A percentile compares a stretch with the other conserved stretches of the same genome.
Evolutionary conservation across 2,888 invertebrate genomes (phyloP).

Genomic region (Heliconius cydno): DNA sequence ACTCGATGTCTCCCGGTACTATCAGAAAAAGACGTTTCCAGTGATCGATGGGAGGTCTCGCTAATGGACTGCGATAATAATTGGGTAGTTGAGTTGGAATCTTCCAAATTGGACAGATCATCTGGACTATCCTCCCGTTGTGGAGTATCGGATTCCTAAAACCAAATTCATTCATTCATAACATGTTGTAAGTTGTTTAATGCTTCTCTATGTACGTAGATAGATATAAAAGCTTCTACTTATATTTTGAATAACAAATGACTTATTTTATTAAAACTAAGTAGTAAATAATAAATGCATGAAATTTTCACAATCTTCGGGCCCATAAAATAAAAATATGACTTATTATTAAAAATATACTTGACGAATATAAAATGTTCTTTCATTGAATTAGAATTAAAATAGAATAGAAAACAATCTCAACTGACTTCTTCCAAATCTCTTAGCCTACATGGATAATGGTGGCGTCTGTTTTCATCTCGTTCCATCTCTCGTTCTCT

Average conservation of each 20-base stretch:
- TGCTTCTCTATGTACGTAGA: too few species aligned
- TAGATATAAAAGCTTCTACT: too few species aligned
- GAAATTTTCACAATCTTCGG: too few species aligned
- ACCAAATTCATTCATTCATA: not conserved
- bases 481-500: constrained; percentile 76
- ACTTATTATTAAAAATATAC: too few species aligned
- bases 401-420: not conserved
- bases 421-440: constrained; percentile 74
- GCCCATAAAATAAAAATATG: too few species aligned
- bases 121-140: constrained; percentile 77
- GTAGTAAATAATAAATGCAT: too few species aligned
- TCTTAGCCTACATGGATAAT: constrained; percentile 69
- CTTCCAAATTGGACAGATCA: constrained; percentile 73
- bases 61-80: constrained; percentile 72
- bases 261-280: too few species aligned
- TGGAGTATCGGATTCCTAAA: constrained; percentile 74
- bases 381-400: not conserved
- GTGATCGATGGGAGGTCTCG: constrained; percentile 64
- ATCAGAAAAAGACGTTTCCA: constrained; percentile 75
- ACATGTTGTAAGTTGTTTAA: not conserved
- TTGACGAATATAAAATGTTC: too few species aligned
- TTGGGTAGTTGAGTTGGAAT: constrained; percentile 75
- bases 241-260: too few species aligned
- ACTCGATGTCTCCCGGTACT: constrained; percentile 61
- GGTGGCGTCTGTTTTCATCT: constrained; percentile 67